phyloP scores from a whole-genome alignment of 2,113 vertebrate genomes.

The Balaeniceps rex region DNA sequence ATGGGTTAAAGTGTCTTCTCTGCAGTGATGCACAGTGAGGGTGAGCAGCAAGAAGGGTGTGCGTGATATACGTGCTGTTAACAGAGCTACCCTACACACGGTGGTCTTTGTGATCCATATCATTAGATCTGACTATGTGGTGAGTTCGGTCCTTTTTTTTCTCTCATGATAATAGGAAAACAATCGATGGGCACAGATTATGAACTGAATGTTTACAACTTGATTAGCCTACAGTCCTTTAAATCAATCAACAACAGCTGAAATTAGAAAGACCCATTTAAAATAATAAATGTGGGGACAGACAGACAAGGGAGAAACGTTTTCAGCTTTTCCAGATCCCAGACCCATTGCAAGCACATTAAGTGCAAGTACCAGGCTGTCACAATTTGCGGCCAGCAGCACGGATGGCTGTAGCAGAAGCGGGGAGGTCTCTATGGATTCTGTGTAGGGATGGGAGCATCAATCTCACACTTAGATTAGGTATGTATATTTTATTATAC shows the following conservation, averaged over 20 bases:
- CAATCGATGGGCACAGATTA: neutral
- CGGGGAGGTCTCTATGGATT: neutral
- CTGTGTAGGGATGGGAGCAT: no score
- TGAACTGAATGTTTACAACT: neutral
- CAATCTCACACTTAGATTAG: neutral
- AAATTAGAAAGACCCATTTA: neutral
- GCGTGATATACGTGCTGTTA: neutral
- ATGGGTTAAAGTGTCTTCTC: accelerated
- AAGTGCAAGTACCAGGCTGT: neutral
- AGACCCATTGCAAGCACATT: neutral
- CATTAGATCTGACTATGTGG: neutral
- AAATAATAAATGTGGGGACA: neutral
- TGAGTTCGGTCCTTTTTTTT: neutral
- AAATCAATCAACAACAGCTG: no score
- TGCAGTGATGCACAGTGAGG: accelerated
- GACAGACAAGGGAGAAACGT: neutral
- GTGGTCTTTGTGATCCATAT: accelerated
- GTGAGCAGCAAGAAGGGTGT: accelerated
- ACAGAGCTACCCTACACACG: no score
- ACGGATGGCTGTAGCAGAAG: neutral
- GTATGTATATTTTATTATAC: neutral
- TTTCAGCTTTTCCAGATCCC: neutral
- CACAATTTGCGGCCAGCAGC: neutral
- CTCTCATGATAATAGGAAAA: neutral
- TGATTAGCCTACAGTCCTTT: neutral